Conservation (phyloP, 2,113 vertebrate genomes). For the Neogobius melanostomus region DNA sequence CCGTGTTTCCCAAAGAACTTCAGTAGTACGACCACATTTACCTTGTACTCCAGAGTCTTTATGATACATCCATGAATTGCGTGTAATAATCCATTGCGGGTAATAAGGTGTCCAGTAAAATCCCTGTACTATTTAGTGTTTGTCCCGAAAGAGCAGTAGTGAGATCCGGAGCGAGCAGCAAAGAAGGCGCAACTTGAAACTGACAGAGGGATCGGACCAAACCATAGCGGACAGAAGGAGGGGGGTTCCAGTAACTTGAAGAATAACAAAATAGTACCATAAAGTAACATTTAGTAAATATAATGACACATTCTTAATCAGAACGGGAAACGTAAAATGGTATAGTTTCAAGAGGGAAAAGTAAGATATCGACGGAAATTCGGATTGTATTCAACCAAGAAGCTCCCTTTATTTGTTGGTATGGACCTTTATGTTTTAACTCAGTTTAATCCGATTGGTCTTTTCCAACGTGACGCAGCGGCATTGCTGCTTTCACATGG, state of each 20-base stretch:
- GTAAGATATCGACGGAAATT: rapidly evolving
- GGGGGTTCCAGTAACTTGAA: background rate
- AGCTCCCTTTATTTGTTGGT: constrained; percentile 5
- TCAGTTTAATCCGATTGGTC: constrained; percentile 78
- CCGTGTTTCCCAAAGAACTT: constrained; percentile 16
- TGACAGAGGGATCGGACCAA: constrained; percentile 60
- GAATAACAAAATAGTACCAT: background rate
- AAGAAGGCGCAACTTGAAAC: constrained; percentile 74
- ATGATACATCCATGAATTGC: constrained; percentile 18
- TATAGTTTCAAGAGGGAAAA: rapidly evolving
- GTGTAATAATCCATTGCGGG: constrained; percentile 29
- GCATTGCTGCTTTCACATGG: constrained; percentile 36
- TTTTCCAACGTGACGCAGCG: constrained; percentile 62
- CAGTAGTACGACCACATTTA: constrained; percentile 20
- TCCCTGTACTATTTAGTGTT: background rate
- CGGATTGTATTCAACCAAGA: background rate
- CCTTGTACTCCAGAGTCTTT: constrained; percentile 30
- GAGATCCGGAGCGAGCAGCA: constrained; percentile 24
- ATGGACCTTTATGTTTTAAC: constrained; percentile 43
- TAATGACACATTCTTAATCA: background rate
- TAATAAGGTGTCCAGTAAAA: background rate
- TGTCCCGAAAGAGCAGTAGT: background rate
- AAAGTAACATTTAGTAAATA: no score
- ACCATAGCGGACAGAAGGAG: constrained; percentile 34
- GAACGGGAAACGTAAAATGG: rapidly evolving